Base-by-base conservation (phyloP, 2,888 invertebrate species). In the Andrena haemorrhoa region DNA sequence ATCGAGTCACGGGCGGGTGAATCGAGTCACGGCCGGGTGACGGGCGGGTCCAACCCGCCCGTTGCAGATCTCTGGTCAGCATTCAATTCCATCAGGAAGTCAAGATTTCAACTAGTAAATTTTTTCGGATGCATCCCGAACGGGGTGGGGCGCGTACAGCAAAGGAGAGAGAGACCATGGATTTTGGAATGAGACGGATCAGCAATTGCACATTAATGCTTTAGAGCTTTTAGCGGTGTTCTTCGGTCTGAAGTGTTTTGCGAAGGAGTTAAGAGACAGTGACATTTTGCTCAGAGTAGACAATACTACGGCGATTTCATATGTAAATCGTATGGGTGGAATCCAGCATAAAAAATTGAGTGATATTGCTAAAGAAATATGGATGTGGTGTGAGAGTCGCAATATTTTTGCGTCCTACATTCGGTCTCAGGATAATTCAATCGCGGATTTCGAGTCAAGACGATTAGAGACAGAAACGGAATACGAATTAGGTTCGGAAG, bases 371-470 rank as follows among this genome's bases (percentile, higher is more conserved):
- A 53, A 53, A 23, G 23, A 20, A 2, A 8, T 53, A 53, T 53
- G 53, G 53, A 53, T 53, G 20, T 53, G n/a, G 53, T 20, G 53
- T 53, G 53, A 53, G 8, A 53, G 7, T 23, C 53, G 53, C 20
- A 53, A 23, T 53, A 53, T 53, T n/a, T 53, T 53, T 53, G 23
- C 20, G 2, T 53, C 53, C 20, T 53, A 53, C 53, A 53, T 53
- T 8, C 53, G 23, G 20, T 20, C 20, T 20, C 10, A 53, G 6
- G 23, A 53, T 20, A 53, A 53, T 53, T 0, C 53, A 53, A 1
- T 53, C 8, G 20, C 53, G 7, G 53, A 53, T 53, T 20, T 53
- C n/a, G 53, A 53, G 20, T 53, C 53, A 8, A 53, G 53, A 7
- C 23, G 53, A 53, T 23, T 53, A 53, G 53, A 53, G 8, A 20